Evolutionary conservation across 1,140 invertebrate species (phyloP).

Genomic region (Venturia canescens): DNA sequence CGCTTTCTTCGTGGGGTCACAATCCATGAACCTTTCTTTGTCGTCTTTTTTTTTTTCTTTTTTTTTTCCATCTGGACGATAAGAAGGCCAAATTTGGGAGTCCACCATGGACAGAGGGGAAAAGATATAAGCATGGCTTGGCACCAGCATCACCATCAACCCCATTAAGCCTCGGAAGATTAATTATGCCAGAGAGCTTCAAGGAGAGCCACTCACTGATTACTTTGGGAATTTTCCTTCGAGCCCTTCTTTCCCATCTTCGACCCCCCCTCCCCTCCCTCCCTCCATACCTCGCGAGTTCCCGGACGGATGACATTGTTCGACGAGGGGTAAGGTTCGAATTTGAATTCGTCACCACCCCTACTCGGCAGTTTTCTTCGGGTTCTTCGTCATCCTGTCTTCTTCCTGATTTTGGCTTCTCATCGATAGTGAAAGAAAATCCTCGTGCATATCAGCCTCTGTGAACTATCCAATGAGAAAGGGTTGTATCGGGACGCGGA

Average conservation of each 20-base stretch:
- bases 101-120: conserved; percentile 22
- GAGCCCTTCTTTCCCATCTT: conserved; percentile 41
- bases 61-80: background rate
- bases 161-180: conserved; percentile 50
- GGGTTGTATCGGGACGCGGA: background rate
- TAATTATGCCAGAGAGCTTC: conserved; percentile 56
- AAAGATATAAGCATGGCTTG: conserved; percentile 18
- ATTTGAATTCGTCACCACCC: conserved; percentile 59
- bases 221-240: conserved; percentile 60
- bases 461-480: conserved; percentile 22
- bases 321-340: conserved; percentile 52
- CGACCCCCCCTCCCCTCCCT: conserved; percentile 10
- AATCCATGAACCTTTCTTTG: background rate
- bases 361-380: conserved; percentile 35
- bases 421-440: conserved; percentile 26
- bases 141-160: conserved; percentile 36
- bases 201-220: conserved; percentile 57
- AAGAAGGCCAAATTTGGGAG: conserved; percentile 10
- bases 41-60: background rate
- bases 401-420: conserved; percentile 39
- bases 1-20: background rate
- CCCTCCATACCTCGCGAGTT: conserved; percentile 23
- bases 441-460: background rate
- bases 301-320: conserved; percentile 41
- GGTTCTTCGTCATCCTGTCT: conserved; percentile 44